These are phyloP conservation scores for Ceratitis capitata DNA, from an alignment of 1,140 invertebrate genomes.

Conservation along the genomic window DNA sequence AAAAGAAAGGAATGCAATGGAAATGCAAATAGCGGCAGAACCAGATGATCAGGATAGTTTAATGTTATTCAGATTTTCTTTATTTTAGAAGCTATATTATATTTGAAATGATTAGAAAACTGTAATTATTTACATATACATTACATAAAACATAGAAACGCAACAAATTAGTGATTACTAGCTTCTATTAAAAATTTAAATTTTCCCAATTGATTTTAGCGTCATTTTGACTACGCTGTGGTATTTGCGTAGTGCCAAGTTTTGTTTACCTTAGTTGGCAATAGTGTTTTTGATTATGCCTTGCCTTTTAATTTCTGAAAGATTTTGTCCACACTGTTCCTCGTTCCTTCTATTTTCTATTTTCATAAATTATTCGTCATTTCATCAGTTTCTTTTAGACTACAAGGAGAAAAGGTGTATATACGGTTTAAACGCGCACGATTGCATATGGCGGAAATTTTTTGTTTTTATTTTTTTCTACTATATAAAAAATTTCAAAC, in stretches of 20 bases:
- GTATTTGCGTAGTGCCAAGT: background rate
- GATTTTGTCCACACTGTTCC: background rate
- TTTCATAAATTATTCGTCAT: slow-evolving; percentile 14
- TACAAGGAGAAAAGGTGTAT: slow-evolving; percentile 25
- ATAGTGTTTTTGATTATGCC: background rate
- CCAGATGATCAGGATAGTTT: background rate
- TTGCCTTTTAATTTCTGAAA: background rate
- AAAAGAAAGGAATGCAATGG: background rate
- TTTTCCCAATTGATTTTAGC: background rate
- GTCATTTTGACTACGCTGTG: background rate
- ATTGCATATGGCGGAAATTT: slow-evolving; percentile 37
- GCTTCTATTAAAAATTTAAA: too few species aligned
- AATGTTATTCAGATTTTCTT: too few species aligned
- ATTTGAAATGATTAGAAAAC: too few species aligned
- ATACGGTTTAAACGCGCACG: slow-evolving; percentile 26
- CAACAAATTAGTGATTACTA: too few species aligned
- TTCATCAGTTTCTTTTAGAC: slow-evolving; percentile 32
- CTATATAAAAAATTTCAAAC: slow-evolving; percentile 26
- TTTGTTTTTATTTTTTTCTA: slow-evolving; percentile 38
- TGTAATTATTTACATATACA: too few species aligned
- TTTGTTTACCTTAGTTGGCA: background rate
- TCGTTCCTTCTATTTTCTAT: slow-evolving; percentile 23
- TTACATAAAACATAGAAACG: too few species aligned
- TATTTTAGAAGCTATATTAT: background rate
- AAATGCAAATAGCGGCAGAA: background rate